phyloP scores from a whole-genome alignment of 2,113 vertebrate species.

The Kryptolebias marmoratus region DNA sequence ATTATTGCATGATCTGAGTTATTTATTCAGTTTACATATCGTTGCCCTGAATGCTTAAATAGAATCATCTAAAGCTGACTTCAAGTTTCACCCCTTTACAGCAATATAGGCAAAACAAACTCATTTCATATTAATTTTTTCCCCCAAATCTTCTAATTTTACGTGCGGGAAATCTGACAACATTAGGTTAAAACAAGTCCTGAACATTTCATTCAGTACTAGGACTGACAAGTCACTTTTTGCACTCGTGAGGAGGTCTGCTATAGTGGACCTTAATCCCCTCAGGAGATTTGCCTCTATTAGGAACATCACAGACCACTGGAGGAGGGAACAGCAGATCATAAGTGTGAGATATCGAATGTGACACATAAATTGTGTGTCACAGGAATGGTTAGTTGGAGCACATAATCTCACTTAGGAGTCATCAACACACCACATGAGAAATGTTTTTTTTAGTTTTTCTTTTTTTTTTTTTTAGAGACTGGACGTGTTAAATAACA shows the following conservation, averaged over 20 bases:
- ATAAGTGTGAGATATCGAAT: slow-evolving; percentile 43
- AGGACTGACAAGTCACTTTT: slow-evolving; percentile 50
- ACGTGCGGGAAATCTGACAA: no score
- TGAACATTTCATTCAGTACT: slow-evolving; percentile 7
- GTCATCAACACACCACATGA: slow-evolving; percentile 45
- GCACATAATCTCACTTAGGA: slow-evolving; percentile 39
- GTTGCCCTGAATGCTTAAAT: background rate
- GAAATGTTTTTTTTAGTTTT: background rate
- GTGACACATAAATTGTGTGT: slow-evolving; percentile 32
- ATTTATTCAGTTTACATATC: no score
- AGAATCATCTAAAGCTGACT: background rate
- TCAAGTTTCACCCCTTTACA: background rate
- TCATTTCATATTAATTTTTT: no score
- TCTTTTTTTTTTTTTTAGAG: no score
- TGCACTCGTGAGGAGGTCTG: slow-evolving; percentile 53
- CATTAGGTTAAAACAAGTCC: no score
- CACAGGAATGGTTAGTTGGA: slow-evolving; percentile 23
- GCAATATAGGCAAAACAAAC: no score
- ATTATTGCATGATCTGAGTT: background rate
- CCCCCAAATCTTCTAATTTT: no score
- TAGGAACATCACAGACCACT: slow-evolving; percentile 41
- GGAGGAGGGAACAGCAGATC: slow-evolving; percentile 40
- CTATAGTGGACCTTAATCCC: slow-evolving; percentile 78
- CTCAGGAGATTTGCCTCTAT: slow-evolving; percentile 83
- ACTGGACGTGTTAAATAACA: no score